These are phyloP conservation scores for Redunca redunca DNA, from an alignment of 2,113 vertebrate species.

Conservation along the genomic window DNA sequence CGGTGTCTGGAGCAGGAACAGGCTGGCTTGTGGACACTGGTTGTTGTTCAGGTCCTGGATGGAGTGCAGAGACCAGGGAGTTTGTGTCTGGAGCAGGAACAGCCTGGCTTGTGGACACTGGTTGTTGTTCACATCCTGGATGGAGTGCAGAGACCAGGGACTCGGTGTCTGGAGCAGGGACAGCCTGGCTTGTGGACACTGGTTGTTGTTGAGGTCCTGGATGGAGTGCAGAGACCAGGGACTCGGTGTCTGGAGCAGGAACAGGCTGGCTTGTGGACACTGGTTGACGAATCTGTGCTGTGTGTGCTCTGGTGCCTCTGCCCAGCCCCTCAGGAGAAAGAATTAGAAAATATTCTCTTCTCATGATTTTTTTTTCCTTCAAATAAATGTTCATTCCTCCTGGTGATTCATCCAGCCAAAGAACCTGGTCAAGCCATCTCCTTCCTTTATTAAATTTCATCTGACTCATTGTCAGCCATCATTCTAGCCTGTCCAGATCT, in stretches of 20 bases:
- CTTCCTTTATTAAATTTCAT: slow-evolving; percentile 22
- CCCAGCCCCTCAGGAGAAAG: neutral
- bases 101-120: fast-evolving
- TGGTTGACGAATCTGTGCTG: no score
- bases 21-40: fast-evolving
- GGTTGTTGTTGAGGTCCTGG: no score
- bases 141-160: neutral
- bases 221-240: no score
- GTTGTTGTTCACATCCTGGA: neutral
- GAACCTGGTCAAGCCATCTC: neutral
- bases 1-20: neutral
- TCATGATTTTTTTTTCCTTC: neutral
- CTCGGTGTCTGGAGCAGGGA: neutral
- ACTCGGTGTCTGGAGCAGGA: no score
- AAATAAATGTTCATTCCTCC: neutral
- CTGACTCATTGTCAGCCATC: neutral
- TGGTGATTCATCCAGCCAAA: neutral
- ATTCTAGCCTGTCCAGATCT: slow-evolving; percentile 11
- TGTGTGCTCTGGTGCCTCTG: neutral
- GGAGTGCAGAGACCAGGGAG: neutral
- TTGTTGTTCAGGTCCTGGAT: neutral
- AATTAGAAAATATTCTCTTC: neutral
- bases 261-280: no score
- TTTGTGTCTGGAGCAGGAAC: neutral
- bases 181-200: fast-evolving